Evolutionary conservation across 2,797 vertebrate genomes (phyloP).

Genomic region (Gallinago nigripennis): DNA sequence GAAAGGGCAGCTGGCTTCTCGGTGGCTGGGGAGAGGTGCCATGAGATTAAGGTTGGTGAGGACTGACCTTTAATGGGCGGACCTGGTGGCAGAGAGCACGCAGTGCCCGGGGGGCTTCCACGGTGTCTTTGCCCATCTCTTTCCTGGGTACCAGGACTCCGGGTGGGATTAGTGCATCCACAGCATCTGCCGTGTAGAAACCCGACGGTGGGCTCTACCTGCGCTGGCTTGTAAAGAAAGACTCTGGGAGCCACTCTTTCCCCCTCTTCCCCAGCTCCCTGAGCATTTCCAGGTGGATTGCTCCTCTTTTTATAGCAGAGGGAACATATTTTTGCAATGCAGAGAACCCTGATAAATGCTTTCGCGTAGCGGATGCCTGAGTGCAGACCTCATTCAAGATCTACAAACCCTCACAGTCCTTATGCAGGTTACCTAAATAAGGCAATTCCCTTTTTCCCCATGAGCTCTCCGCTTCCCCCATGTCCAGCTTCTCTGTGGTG

Average conservation of each 20-base stretch:
- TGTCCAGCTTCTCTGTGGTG: not conserved
- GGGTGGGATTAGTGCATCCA: not conserved
- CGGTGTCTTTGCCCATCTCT: not conserved
- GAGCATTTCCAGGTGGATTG: not conserved
- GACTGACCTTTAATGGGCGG: not conserved
- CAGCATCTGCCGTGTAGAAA: not conserved
- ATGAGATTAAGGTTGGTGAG: not conserved
- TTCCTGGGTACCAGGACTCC: not conserved
- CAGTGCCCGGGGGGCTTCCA: not conserved
- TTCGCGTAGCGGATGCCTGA: not conserved
- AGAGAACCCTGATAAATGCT: not conserved
- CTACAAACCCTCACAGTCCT: not conserved
- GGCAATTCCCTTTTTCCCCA: fast-evolving
- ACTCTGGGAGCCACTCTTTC: not conserved
- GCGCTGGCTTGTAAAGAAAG: not conserved
- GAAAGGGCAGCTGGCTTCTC: not conserved
- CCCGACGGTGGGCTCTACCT: not conserved
- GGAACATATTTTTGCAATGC: no score
- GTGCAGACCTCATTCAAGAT: not conserved
- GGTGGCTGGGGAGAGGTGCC: not conserved
- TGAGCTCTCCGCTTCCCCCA: not conserved
- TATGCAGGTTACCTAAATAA: not conserved
- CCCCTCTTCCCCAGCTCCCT: not conserved
- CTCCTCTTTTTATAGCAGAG: not conserved
- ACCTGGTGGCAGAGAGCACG: not conserved